These are phyloP conservation scores for Biston betularia DNA, from an alignment of 2,888 invertebrate genomes.

Conservation along the genomic window DNA sequence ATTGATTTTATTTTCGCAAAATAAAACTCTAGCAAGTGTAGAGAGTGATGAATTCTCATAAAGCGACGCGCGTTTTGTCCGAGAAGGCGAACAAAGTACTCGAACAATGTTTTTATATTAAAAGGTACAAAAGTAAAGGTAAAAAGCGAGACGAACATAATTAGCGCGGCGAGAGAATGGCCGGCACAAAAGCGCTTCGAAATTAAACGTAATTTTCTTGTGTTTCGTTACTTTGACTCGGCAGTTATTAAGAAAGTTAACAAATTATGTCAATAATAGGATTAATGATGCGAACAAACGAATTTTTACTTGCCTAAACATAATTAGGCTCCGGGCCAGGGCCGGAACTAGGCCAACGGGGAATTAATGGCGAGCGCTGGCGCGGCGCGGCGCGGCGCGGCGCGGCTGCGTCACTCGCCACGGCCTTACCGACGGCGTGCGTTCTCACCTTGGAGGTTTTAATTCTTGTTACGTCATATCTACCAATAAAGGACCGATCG, in stretches of 20 bases:
- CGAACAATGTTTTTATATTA: constrained; percentile 19
- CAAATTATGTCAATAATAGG: constrained; percentile 45
- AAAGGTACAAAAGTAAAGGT: constrained; percentile 30
- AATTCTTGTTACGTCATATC: too few relatives aligned
- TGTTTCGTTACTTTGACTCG: constrained; percentile 26
- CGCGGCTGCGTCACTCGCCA: background rate
- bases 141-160: constrained; percentile 24
- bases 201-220: constrained; percentile 36
- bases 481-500: too few relatives aligned
- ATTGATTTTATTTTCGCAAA: constrained; percentile 9
- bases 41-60: constrained; percentile 8
- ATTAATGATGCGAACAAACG: constrained; percentile 44
- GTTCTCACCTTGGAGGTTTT: too few relatives aligned
- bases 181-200: constrained; percentile 22
- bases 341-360: constrained; percentile 2
- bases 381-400: background rate
- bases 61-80: background rate
- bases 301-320: constrained; percentile 42
- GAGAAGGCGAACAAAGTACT: constrained; percentile 16
- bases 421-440: background rate
- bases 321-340: constrained; percentile 22
- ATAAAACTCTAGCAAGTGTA: background rate
- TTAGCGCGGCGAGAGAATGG: constrained; percentile 17
- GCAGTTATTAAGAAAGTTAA: constrained; percentile 36
- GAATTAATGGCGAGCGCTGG: constrained; percentile 3